Conservation (phyloP, 2,888 invertebrate species). For the Stenurella melanura region DNA sequence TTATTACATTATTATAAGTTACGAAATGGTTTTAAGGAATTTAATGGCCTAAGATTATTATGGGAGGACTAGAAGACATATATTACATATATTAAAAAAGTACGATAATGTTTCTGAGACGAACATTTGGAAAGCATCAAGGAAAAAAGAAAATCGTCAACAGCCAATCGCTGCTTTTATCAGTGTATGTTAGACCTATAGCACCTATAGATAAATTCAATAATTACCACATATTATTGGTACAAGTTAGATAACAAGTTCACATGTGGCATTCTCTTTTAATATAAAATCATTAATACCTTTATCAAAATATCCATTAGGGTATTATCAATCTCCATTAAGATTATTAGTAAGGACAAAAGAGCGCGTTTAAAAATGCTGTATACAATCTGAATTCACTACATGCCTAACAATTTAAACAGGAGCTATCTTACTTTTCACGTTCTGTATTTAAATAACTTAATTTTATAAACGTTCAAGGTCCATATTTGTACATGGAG, state of each 20-base stretch:
- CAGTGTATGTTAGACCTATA: too few relatives aligned
- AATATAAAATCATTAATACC: slow-evolving; percentile 17
- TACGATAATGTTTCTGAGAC: too few relatives aligned
- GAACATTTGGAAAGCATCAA: too few relatives aligned
- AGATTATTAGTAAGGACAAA: slow-evolving; percentile 14
- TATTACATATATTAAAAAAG: too few relatives aligned
- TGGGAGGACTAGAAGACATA: too few relatives aligned
- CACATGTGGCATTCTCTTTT: neutral
- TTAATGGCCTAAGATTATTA: too few relatives aligned
- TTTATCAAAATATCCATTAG: slow-evolving; percentile 14
- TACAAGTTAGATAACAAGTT: slow-evolving; percentile 11
- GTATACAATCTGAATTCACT: neutral
- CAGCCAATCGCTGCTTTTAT: too few relatives aligned
- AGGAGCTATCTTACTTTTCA: slow-evolving; percentile 1
- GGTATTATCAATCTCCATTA: slow-evolving; percentile 22
- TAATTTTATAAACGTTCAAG: slow-evolving; percentile 4
- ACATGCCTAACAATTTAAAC: slow-evolving; percentile 20
- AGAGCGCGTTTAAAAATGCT: slow-evolving; percentile 4
- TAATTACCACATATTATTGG: slow-evolving; percentile 4
- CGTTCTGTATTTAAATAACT: slow-evolving; percentile 17
- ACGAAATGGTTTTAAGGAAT: too few relatives aligned
- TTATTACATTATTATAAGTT: too few relatives aligned
- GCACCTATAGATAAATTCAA: too few relatives aligned
- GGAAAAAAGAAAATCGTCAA: too few relatives aligned
- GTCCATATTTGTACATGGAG: neutral